Base-by-base conservation (phyloP, 2,797 vertebrate genomes). In the Microctenopoma steveboyesi region DNA sequence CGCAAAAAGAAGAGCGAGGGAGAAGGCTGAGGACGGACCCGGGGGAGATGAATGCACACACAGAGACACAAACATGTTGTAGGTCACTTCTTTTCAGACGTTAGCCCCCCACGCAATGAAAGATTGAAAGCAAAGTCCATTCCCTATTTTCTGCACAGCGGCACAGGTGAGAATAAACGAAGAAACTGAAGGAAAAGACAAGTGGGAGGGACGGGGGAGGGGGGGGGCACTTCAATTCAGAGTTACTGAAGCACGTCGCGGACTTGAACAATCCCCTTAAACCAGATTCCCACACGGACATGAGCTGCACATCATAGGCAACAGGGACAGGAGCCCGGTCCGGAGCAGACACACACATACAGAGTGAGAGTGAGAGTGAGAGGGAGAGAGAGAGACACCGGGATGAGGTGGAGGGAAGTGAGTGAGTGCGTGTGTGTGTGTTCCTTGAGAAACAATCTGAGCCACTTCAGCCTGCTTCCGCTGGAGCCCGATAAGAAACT, bases 381-480 rank as follows among this genome's bases (percentile, higher is more conserved):
- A 22, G 56, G 12, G 30, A 51, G 59, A 14, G 30, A 51, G 59
- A 45, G 57, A 37, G 49, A 39, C 67, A 2, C 65, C 25, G 59
- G 25, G 47, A 35, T 27, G 56, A 22, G 70, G 18, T 28, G 18
- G 63, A n/a, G 58, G 5, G 76, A 15, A 54, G 5, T 59, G 53
- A 27, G 58, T 2, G 68, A 11, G 65, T 5, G 57, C 5, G 60
- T 35, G 74, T 42, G 69, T 47, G 71, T 70, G 53, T 83, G 37
- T 76, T 60, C 64, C 74, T 64, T 72, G 63, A 74, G 55, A 79
- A 75, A 75, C 69, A 72, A 45, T 76, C 59, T 71, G 71, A 82
- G 48, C 63, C 79, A 80, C 81, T 87, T 82, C 76, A 82, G 74
- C 53, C 78, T 74, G 79, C 68, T 69, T 72, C 51, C 69, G 75